A percentile compares a stretch with the other conserved stretches of the same genome.
These are phyloP conservation scores for Sebastes minor DNA, from an alignment of 2,797 vertebrate genomes.

Conservation along the genomic window DNA sequence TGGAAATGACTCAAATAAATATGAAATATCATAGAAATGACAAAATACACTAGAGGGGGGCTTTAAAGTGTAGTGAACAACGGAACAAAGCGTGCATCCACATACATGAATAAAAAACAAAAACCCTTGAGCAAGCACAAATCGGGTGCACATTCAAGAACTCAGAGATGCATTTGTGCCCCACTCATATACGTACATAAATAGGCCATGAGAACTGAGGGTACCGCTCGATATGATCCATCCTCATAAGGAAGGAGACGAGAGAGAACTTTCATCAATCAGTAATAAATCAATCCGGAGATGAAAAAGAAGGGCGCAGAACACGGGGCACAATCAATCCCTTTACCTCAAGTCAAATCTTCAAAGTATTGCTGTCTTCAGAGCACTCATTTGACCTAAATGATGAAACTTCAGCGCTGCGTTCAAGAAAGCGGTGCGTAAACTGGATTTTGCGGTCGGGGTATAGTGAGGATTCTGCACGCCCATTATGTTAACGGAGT, in stretches of 20 bases:
- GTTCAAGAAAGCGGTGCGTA: conserved; percentile 24
- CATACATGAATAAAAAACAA: background rate
- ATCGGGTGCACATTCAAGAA: background rate
- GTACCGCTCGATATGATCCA: conserved; percentile 45
- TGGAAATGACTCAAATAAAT: too few species aligned
- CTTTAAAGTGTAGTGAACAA: background rate
- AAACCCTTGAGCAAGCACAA: background rate
- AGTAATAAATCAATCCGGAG: conserved; percentile 59
- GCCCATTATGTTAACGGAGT: background rate
- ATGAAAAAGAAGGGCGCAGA: conserved; percentile 47
- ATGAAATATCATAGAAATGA: too few species aligned
- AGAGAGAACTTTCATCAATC: conserved; percentile 78
- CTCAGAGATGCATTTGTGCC: conserved; percentile 15
- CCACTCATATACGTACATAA: conserved; percentile 22
- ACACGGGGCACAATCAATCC: conserved; percentile 55
- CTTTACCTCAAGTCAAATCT: conserved; percentile 47
- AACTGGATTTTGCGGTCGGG: conserved; percentile 13
- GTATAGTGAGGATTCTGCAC: background rate
- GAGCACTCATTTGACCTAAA: conserved; percentile 19
- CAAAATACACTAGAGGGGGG: too few species aligned
- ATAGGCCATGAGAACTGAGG: conserved; percentile 49
- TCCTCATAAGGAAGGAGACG: conserved; percentile 37
- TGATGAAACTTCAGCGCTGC: conserved; percentile 31
- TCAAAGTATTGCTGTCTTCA: conserved; percentile 30
- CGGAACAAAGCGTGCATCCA: background rate